Evolutionary conservation across 2,888 invertebrate genomes (phyloP), one percentile per base, ranked within the genome.

Genomic region (Tachina fera): DNA sequence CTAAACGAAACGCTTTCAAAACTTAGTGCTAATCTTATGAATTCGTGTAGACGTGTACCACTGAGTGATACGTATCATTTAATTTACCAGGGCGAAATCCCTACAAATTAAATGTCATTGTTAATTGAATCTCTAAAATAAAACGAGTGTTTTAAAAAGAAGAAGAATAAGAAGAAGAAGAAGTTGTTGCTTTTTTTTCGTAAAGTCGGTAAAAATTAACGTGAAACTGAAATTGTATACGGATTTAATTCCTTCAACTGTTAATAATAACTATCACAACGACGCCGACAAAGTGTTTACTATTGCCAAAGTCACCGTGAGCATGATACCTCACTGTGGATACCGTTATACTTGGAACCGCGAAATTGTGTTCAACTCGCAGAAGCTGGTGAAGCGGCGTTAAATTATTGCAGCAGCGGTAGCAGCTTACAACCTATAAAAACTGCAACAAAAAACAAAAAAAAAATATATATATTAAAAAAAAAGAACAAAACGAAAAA

Each of bases 341-440:
- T 97, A 97, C 95, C 96, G 95, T 93, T 97, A 96, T 95, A 96
- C 96, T 94, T 97, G 97, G 97, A 97, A 97, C 94, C 96, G 96
- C 94, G 97, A 97, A 94, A 97, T 97, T 93, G 96, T 97, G 94
- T 96, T 97, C 94, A 97, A 97, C 94, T 97, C 97, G 93, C 97
- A 97, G 93, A 97, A 97, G 94, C 94, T 97, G 92, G 97, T 97
- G 91, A 97, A 97, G 94, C 96, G 97, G 97, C 97, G 97, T 95
- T 96, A 97, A 96, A 82, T 80, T 74, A 77, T 80, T 82, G 86
- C 85, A 85, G 83, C 87, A 85, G 87, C 82, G 88, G 88, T 88
- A 88, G 87, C 87, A 88, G 85, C 58, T 74, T 49, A 45, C 53
- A 60, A 61, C 70, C 63, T 51, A 68, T 61, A 65, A 60, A 63